Percentiles rank a stretch among this genome's conserved stretches.
These are phyloP conservation scores for Peromyscus melanophrys DNA, from an alignment of 2,797 vertebrate species.

Conservation along the genomic window DNA sequence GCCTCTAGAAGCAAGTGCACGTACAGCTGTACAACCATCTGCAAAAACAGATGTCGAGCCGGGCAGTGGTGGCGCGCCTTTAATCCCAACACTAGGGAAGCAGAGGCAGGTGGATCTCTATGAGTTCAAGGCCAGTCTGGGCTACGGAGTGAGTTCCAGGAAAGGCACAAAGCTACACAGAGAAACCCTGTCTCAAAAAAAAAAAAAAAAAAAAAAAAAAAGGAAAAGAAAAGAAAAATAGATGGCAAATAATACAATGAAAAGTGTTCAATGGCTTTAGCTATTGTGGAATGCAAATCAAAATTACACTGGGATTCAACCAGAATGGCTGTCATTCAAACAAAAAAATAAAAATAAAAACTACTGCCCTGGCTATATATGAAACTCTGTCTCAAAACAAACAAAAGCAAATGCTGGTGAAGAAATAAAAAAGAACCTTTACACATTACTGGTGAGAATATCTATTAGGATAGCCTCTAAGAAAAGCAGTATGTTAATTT, in stretches of 20 bases:
- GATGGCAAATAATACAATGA: background rate
- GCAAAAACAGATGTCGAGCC: background rate
- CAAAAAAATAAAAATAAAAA: background rate
- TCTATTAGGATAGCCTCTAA: background rate
- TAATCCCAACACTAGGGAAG: no score
- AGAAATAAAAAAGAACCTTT: background rate
- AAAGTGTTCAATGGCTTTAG: background rate
- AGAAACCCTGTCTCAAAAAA: no score
- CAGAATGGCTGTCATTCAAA: background rate
- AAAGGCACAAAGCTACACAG: no score
- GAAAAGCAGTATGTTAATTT: background rate
- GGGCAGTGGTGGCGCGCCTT: no score
- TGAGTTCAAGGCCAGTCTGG: no score
- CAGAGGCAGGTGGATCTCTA: no score
- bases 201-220: no score
- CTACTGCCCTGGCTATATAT: background rate
- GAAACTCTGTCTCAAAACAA: background rate
- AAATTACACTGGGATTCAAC: background rate
- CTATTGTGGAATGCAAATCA: background rate
- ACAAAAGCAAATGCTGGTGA: background rate
- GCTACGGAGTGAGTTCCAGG: no score
- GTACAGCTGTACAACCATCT: background rate
- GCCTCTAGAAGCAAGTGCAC: background rate
- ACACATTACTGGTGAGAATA: background rate
- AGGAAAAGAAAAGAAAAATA: background rate